phyloP scores from a whole-genome alignment of 2,113 vertebrate species.

The Corydoras maculifer region DNA sequence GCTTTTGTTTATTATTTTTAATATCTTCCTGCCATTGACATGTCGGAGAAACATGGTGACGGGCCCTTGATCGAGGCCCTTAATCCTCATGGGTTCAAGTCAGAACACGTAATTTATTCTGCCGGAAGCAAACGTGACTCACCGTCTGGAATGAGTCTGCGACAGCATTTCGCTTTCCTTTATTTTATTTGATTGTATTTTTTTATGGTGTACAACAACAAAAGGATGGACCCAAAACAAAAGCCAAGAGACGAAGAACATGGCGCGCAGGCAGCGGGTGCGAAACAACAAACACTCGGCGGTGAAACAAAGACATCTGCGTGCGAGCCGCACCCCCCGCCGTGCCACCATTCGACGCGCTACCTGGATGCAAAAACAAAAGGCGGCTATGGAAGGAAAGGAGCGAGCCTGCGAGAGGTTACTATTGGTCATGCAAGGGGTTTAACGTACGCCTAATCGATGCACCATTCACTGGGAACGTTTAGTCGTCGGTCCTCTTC shows the following conservation, averaged over 20 bases:
- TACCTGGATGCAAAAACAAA: constrained; percentile 42
- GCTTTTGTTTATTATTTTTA: too few relatives aligned
- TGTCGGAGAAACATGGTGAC: too few relatives aligned
- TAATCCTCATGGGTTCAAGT: too few relatives aligned
- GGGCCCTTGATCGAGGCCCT: too few relatives aligned
- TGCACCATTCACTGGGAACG: background rate
- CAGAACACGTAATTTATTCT: too few relatives aligned
- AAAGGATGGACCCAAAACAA: constrained; percentile 25
- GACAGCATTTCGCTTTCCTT: too few relatives aligned
- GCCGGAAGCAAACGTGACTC: too few relatives aligned
- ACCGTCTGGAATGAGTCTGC: too few relatives aligned
- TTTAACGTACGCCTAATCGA: background rate
- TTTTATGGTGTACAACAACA: constrained; percentile 7
- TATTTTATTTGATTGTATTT: too few relatives aligned
- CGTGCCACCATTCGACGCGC: constrained; percentile 33
- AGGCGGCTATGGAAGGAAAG: background rate
- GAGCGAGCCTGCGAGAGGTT: constrained; percentile 27
- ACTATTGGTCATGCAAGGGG: constrained; percentile 31
- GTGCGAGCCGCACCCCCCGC: constrained; percentile 17
- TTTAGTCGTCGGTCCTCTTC: too few relatives aligned
- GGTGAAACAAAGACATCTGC: constrained; percentile 31
- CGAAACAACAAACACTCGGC: constrained; percentile 22
- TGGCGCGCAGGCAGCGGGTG: background rate
- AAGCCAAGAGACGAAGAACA: constrained; percentile 18
- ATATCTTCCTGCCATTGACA: too few relatives aligned